phyloP scores from a whole-genome alignment of 2,888 invertebrate genomes.

The Caenorhabditis zanzibari region DNA sequence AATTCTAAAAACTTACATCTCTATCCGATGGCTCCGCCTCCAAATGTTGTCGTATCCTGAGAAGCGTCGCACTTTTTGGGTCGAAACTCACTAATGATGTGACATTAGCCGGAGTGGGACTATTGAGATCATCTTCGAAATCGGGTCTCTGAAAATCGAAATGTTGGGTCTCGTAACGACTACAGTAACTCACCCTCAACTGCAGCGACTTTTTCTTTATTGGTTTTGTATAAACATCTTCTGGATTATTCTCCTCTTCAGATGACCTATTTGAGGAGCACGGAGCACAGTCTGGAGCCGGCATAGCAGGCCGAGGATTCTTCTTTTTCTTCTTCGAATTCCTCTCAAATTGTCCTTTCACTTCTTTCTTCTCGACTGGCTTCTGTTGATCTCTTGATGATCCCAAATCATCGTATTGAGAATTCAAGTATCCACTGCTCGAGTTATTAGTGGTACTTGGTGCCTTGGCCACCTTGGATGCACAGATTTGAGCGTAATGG shows the following conservation, averaged over 20 bases:
- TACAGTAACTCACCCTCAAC: constrained; percentile 33
- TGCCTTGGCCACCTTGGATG: constrained; percentile 52
- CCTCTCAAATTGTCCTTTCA: constrained; percentile 58
- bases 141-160: constrained; percentile 28
- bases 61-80: constrained; percentile 75
- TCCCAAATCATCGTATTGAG: constrained; percentile 73
- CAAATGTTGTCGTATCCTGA: constrained; percentile 74
- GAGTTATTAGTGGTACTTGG: constrained; percentile 69
- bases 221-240: constrained; percentile 71
- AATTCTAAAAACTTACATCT: constrained; percentile 22
- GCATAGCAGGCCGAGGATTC: constrained; percentile 51
- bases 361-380: constrained; percentile 27
- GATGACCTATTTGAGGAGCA: constrained; percentile 67
- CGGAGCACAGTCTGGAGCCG: constrained; percentile 60
- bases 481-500: constrained; percentile 58
- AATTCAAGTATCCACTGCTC: constrained; percentile 78
- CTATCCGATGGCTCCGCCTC: constrained; percentile 65
- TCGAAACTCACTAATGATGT: constrained; percentile 78
- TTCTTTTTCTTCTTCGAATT: constrained; percentile 64
- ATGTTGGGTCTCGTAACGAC: not conserved
- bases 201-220: constrained; percentile 60
- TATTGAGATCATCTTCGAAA: constrained; percentile 29
- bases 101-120: constrained; percentile 48
- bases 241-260: constrained; percentile 53
- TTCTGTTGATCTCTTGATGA: constrained; percentile 36